phyloP scores from a whole-genome alignment of 2,113 vertebrate genomes.

The Aleadryas rufinucha region DNA sequence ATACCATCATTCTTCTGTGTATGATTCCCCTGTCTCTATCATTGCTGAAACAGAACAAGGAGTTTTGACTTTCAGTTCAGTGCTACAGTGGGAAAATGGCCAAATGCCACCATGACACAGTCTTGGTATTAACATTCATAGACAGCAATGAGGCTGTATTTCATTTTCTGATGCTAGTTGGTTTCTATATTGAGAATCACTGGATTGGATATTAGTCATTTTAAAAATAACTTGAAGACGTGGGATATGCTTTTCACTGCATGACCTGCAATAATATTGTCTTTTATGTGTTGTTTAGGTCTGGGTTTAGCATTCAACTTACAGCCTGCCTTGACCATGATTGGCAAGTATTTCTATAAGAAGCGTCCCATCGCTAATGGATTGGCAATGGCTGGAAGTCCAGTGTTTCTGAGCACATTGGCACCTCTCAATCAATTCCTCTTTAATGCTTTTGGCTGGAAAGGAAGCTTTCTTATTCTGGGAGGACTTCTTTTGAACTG shows the following conservation, averaged over 20 bases:
- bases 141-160: neutral
- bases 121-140: neutral
- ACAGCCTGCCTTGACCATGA: conserved; percentile 95
- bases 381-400: conserved; percentile 95
- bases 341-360: conserved; percentile 93
- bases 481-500: conserved; percentile 90
- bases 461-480: conserved; percentile 94
- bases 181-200: neutral
- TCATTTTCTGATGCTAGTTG: neutral
- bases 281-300: conserved; percentile 73
- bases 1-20: neutral
- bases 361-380: conserved; percentile 94
- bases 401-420: conserved; percentile 93
- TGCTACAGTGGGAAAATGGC: neutral
- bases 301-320: conserved; percentile 96
- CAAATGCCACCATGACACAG: neutral
- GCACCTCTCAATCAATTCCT: conserved; percentile 97
- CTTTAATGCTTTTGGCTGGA: conserved; percentile 92
- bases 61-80: neutral
- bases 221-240: neutral
- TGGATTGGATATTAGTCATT: neutral
- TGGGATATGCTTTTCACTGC: neutral
- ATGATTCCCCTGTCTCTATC: neutral
- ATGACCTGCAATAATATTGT: conserved; percentile 19
- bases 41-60: neutral